phyloP scores from a whole-genome alignment of 2,797 vertebrate species.

The Semaprochilodus insignis region DNA sequence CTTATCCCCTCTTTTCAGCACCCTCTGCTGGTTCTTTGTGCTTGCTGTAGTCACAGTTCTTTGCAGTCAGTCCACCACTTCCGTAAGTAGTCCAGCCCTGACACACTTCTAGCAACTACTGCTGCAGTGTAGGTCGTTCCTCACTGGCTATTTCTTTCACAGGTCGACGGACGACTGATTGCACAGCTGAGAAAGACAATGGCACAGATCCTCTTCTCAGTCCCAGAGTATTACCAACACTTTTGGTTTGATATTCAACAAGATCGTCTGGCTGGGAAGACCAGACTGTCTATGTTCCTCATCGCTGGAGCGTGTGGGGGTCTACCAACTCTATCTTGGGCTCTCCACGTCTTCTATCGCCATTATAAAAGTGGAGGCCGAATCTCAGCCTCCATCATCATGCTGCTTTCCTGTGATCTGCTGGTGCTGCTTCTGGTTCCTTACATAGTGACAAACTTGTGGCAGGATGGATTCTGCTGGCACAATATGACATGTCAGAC shows the following conservation, averaged over 20 bases:
- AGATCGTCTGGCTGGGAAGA: background rate
- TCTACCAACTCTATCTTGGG: constrained; percentile 19
- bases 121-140: too few species aligned
- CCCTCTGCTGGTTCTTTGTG: too few species aligned
- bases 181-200: background rate
- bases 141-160: background rate
- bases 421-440: constrained; percentile 16
- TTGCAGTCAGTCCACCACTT: too few species aligned
- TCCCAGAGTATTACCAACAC: background rate
- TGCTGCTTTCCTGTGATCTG: constrained; percentile 6
- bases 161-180: background rate
- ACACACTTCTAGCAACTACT: too few species aligned
- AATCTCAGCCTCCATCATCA: background rate
- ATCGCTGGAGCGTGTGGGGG: background rate
- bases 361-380: background rate
- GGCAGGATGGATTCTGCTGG: too few species aligned
- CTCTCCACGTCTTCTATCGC: background rate
- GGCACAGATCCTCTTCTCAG: background rate
- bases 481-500: accelerated
- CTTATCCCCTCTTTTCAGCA: too few species aligned
- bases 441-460: background rate
- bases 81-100: too few species aligned
- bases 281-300: constrained; percentile 19
- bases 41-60: too few species aligned
- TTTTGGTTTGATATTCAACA: too few species aligned